Base-by-base conservation (phyloP, 2,888 invertebrate species). In the Myopa testacea region DNA sequence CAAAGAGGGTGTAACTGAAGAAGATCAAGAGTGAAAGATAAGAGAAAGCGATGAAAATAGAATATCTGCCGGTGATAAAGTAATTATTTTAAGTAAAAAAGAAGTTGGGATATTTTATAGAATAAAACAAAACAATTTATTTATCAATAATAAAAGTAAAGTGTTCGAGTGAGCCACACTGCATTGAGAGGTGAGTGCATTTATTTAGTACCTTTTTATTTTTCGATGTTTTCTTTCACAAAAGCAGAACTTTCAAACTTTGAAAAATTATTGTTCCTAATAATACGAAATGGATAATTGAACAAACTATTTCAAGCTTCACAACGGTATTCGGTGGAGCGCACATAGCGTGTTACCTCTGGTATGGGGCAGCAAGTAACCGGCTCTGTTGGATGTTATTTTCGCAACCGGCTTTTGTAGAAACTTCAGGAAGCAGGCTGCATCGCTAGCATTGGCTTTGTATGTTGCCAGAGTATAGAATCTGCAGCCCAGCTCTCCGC, bases 351-450 rank as follows among this genome's bases (percentile, higher is more conserved):
- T 50, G 45, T 45, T 40, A 19, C 50, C 40, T 16, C 3, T n/a
- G 65, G 37, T 38, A 10, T 14, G 38, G 37, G 34, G 65, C 60
- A 69, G 58, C 52, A 62, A 37, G 63, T 16, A 45, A 68, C n/a
- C 38, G 55, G 68, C 58, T 60, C 45, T 45, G 7, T 40, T 45
- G 45, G 45, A 0, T 45, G 45, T 10, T 58, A 60, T 60, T 58
- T 75, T 75, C 62, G 60, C 75, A 69, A 75, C 75, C 75, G 75
- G 75, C 75, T 75, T 75, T 74, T 60, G 69, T 67, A 40, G 68
- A 55, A 60, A 38, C 63, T 65, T 63, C 65, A 74, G 74, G 52
- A 58, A 37, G 52, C 50, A 26, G 52, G 37, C 70, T 10, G 72
- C 16, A 65, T 26, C 50, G 63, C 67, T 34, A 75, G 74, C 68